Percentiles rank a stretch among this genome's conserved stretches.
Conservation (phyloP, 2,113 vertebrate species). For the Aptenodytes patagonicus region DNA sequence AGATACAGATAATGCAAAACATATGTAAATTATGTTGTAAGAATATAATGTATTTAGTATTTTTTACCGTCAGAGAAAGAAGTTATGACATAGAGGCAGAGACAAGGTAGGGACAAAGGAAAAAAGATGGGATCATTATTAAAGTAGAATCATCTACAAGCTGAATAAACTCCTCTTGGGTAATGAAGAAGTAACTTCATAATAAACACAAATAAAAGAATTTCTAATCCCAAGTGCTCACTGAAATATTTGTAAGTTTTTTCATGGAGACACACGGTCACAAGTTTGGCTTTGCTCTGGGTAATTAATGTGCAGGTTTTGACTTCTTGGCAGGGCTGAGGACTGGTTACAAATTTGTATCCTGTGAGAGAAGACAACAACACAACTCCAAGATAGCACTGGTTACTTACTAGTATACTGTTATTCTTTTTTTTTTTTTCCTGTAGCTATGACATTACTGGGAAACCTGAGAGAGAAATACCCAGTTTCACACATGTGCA, state of each 20-base stretch:
- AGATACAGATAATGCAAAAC: not conserved
- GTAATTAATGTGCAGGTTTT: not conserved
- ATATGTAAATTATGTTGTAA: not conserved
- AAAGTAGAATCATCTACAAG: not conserved
- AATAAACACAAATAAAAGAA: not conserved
- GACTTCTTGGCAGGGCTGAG: not conserved
- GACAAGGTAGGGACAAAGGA: not conserved
- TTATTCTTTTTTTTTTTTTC: not conserved
- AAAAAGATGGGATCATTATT: not conserved
- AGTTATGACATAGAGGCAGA: not conserved
- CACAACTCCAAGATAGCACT: not conserved
- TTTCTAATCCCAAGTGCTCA: not conserved
- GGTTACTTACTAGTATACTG: not conserved
- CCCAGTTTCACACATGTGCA: not conserved
- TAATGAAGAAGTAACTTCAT: not conserved
- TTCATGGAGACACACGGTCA: not conserved
- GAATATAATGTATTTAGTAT: not conserved
- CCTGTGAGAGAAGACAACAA: not conserved
- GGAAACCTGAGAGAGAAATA: not conserved
- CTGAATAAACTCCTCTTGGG: not conserved
- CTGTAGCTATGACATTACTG: not conserved
- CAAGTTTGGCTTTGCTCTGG: not conserved
- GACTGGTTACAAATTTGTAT: not conserved
- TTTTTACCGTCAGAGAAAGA: not conserved
- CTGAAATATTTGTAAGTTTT: not conserved